Base-by-base conservation (phyloP, 2,888 invertebrate genomes). In the Spodoptera picta region DNA sequence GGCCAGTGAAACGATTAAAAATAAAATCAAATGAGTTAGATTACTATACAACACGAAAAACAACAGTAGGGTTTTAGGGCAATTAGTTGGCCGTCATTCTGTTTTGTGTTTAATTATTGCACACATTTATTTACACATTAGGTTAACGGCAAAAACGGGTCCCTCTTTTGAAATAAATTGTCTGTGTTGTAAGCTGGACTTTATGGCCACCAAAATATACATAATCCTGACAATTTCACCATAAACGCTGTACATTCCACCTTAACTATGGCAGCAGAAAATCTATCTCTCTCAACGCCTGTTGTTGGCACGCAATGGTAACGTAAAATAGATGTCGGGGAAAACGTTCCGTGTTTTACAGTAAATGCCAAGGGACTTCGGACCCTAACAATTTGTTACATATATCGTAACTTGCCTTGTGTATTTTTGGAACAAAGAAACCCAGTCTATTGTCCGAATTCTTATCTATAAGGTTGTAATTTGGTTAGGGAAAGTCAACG, bases 81-180 rank as follows among this genome's bases (percentile, higher is more conserved):
- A 89, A 92, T 92, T 92, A 92, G 90, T 90, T 87, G 73, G 71
- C 77, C 81, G 87, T 89, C 89, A 83, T 83, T 88, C 86, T 79
- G 83, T 85, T 86, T 87, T 86, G 85, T 86, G 90, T 91, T 92
- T 92, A 92, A 92, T 93, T 92, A 92, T 92, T 91, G 84, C 89
- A 86, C 87, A 85, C 92, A 92, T 92, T 92, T 92, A 92, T 92
- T 90, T 90, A 88, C 90, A 90, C 92, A 92, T 93, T 92, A 92
- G 87, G 87, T 84, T 90, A 92, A 92, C 87, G 86, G 88, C 90
- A 91, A 91, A 92, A 92, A 92, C 90, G 84, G 85, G 89, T 70
- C 87, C 88, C 89, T 87, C 85, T 89, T 91, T 91, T 86, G 82
- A 88, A 85, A 91, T 91, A 90, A 91, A 92, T 92, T 86, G 91